Conservation (phyloP, 2,113 vertebrate species). For the Limanda limanda region DNA sequence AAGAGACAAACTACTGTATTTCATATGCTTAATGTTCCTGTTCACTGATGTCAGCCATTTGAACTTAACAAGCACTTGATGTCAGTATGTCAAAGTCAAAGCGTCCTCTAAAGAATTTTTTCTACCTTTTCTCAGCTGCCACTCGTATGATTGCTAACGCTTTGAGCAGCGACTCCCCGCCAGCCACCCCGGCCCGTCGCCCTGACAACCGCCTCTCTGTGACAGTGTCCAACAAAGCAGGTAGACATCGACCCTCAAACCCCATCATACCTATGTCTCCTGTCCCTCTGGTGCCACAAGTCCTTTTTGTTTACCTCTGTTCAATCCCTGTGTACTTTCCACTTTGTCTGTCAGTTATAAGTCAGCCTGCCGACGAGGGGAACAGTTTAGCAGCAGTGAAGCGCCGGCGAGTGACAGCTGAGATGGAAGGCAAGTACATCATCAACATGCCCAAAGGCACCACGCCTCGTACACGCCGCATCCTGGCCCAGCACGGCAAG, state of each 20-base stretch:
- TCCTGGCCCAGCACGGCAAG: conserved; percentile 92
- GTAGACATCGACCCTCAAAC: conserved; percentile 64
- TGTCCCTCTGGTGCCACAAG: not conserved
- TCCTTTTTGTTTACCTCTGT: not conserved
- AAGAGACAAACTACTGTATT: not conserved
- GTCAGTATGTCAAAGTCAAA: no score
- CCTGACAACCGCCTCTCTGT: conserved; percentile 90
- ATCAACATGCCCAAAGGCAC: conserved; percentile 97
- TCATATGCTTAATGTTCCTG: not conserved
- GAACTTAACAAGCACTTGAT: not conserved
- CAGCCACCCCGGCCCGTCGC: conserved; percentile 82
- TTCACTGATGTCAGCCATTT: not conserved
- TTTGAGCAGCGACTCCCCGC: conserved; percentile 89
- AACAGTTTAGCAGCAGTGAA: conserved; percentile 80
- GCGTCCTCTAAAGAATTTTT: not conserved
- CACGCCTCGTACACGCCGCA: conserved; percentile 89
- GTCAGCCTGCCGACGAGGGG: conserved; percentile 76
- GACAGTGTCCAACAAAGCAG: conserved; percentile 92
- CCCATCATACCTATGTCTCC: not conserved
- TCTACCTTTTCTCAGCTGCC: conserved; percentile 81
- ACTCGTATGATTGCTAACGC: conserved; percentile 95
- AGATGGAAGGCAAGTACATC: conserved; percentile 98
- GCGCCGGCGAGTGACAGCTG: conserved; percentile 89
- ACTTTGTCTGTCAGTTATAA: conserved; percentile 68
- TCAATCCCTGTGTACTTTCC: conserved; percentile 4